These are phyloP conservation scores for Galbula dea DNA, from an alignment of 2,113 vertebrate genomes.

Conservation along the genomic window DNA sequence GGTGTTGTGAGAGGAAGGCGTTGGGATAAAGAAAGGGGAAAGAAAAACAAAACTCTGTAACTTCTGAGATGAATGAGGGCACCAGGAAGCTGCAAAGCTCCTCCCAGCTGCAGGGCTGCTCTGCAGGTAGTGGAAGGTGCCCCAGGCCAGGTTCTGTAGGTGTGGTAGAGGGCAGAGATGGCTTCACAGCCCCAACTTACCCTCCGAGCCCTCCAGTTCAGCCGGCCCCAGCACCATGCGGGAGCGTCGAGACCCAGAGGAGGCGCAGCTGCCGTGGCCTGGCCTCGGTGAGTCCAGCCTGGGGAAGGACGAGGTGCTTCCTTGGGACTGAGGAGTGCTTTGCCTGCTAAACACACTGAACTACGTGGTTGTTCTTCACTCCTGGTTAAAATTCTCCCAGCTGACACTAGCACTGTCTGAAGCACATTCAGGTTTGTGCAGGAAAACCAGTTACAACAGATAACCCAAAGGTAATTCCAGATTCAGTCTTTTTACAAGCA, in stretches of 20 bases:
- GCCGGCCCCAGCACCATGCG: not conserved
- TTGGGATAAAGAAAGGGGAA: not conserved
- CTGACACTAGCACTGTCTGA: not conserved
- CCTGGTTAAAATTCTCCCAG: not conserved
- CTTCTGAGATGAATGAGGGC: not conserved
- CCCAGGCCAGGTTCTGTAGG: slow-evolving; percentile 2
- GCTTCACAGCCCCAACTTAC: not conserved
- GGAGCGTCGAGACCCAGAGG: not conserved
- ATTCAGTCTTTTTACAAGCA: slow-evolving; percentile 36
- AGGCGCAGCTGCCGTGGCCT: not conserved
- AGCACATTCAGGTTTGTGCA: slow-evolving; percentile 21
- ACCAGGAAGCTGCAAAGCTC: slow-evolving; percentile 8
- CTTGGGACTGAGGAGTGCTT: not conserved
- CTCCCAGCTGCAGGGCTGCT: slow-evolving; percentile 31
- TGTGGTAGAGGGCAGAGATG: not conserved
- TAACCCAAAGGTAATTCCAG: slow-evolving; percentile 45
- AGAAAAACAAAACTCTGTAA: slow-evolving; percentile 28
- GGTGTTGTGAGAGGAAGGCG: not conserved
- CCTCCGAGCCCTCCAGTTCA: not conserved
- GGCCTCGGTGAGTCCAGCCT: rapidly evolving
- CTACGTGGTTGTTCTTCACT: not conserved
- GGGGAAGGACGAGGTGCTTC: rapidly evolving
- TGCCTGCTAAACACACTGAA: not conserved
- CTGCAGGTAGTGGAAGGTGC: not conserved
- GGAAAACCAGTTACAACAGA: slow-evolving; percentile 68